Evolutionary conservation across 1,140 invertebrate species (phyloP).

Genomic region (Eurosta solidaginis): DNA sequence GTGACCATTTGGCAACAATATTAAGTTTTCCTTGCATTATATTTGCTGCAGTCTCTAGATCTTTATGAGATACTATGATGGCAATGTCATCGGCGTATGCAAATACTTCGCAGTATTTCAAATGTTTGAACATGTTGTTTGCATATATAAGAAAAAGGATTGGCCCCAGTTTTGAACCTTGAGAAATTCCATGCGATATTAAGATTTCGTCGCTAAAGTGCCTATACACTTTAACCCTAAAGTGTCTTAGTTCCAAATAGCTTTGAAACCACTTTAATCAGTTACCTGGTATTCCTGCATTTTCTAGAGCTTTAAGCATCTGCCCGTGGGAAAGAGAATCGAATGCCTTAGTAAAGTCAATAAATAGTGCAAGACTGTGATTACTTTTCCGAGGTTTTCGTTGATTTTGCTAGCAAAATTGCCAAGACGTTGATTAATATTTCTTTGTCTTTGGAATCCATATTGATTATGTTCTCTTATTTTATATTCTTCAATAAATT

Average conservation of each 20-base stretch:
- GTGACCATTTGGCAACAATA: no score
- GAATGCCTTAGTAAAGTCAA: no score
- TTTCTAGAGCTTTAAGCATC: neutral
- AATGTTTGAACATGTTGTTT: neutral
- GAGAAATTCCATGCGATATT: no score
- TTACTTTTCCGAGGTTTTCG: no score
- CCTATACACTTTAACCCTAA: neutral
- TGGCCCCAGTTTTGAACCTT: no score
- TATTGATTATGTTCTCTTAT: no score
- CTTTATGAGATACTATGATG: neutral
- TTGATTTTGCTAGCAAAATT: no score
- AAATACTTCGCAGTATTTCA: neutral
- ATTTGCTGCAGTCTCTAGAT: neutral
- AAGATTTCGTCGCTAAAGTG: neutral
- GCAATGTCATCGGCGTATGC: constrained; percentile 10
- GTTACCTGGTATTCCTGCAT: neutral
- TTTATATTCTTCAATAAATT: no score
- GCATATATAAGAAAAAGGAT: no score
- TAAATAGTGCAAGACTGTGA: no score
- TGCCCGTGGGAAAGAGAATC: neutral
- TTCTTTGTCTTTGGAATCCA: no score
- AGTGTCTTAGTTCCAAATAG: neutral
- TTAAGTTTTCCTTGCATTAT: constrained; percentile 4
- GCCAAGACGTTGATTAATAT: no score
- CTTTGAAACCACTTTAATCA: neutral